Evolutionary conservation across 2,888 invertebrate species (phyloP), one percentile per base, ranked within the genome.

Genomic region (Leucania comma): DNA sequence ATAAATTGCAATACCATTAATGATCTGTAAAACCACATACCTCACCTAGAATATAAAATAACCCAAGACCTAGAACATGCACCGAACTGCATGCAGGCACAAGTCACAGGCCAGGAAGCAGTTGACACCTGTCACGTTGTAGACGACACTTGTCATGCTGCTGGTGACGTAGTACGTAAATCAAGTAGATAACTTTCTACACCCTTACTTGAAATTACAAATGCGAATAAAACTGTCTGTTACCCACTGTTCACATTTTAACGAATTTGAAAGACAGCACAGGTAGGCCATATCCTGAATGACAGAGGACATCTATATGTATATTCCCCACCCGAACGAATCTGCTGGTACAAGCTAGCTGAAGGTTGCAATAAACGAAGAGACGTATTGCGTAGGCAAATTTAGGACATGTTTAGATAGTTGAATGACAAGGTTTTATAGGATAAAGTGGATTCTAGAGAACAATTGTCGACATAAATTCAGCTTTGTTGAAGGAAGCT

Each of bases 111-210:
- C n/a, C 59, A 67, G 73, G 75, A 82, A 74, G 63, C 65, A 70
- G 46, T 58, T 38, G 54, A 26, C 54, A 68, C 68, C 29, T 76
- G 73, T 76, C 73, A 60, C 54, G 12, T 4, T n/a, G 68, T 32
- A 42, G 59, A 60, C 54, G 68, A 68, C 68, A 56, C 70, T 75
- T 82, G 68, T 68, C 62, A 82, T 72, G 63, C 70, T 57, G 68
- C 20, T 35, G 10, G 62, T 63, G 72, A 64, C 62, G 72, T 62
- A 24, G 63, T 71, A 80, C 72, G 73, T 77, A 78, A 68, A 65
- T 46, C 59, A 58, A 69, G 62, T 83, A 68, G 74, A 82, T 82
- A 82, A 85, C 85, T 85, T 88, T 87, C 86, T 82, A 85, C 58
- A 62, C 22, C 29, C 29, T 29, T 54, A 29, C 20, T 54, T 17